phyloP scores from a whole-genome alignment of 2,797 vertebrate species.

The Falco cherrug region DNA sequence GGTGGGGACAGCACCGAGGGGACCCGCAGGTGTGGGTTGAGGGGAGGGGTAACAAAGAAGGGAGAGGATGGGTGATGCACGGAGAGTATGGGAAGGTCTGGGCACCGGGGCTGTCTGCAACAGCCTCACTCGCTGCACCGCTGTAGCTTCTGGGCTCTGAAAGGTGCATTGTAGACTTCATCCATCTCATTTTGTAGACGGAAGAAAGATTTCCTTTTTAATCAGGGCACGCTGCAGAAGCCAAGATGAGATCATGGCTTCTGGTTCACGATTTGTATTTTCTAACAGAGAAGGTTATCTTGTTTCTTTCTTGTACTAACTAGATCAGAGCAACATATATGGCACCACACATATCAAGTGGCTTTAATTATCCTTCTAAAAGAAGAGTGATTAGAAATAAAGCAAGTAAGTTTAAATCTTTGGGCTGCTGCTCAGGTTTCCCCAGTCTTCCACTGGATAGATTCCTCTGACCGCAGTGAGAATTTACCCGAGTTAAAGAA shows the following conservation, averaged over 20 bases:
- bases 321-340: neutral
- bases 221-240: neutral
- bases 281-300: neutral
- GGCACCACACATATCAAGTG: neutral
- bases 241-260: constrained; percentile 28
- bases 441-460: neutral
- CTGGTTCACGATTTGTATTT: neutral
- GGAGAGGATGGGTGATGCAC: neutral
- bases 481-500: neutral
- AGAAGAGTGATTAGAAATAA: neutral
- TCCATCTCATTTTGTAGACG: neutral
- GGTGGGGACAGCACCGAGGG: neutral
- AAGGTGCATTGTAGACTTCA: neutral
- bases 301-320: neutral
- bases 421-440: neutral
- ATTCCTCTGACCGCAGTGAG: neutral
- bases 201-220: constrained; percentile 31
- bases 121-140: rapidly evolving
- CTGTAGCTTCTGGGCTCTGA: neutral
- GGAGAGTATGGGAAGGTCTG: neutral
- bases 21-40: rapidly evolving
- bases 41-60: neutral
- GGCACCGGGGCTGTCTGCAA: neutral
- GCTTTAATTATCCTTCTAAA: constrained; percentile 20
- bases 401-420: constrained; percentile 2